Evolutionary conservation across 2,888 invertebrate genomes (phyloP).

Genomic region (Apotomis betuletana): DNA sequence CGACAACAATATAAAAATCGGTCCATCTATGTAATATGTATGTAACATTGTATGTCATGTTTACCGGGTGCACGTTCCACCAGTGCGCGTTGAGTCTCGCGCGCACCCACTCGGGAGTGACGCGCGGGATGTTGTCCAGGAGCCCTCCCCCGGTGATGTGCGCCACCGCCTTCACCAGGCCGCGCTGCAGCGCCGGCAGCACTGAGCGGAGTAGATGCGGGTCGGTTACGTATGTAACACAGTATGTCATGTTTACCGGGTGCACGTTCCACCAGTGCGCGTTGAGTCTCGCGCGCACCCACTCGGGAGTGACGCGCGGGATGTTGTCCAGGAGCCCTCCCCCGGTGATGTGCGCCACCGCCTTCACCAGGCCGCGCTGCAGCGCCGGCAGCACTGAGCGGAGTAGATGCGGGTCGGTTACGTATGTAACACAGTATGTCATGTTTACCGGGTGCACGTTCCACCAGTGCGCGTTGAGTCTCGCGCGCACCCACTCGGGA

Average conservation of each 20-base stretch:
- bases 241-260: slow-evolving; percentile 76
- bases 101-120: too few relatives aligned
- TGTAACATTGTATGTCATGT: too few relatives aligned
- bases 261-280: slow-evolving; percentile 90
- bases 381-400: slow-evolving; percentile 88
- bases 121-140: not conserved
- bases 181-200: too few relatives aligned
- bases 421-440: too few relatives aligned
- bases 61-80: too few relatives aligned
- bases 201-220: slow-evolving; percentile 95
- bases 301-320: slow-evolving; percentile 90
- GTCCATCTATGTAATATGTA: slow-evolving; percentile 52
- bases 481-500: slow-evolving; percentile 86
- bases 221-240: slow-evolving; percentile 85
- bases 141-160: not conserved
- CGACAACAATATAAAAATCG: too few relatives aligned
- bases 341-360: slow-evolving; percentile 97
- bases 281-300: slow-evolving; percentile 87
- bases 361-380: slow-evolving; percentile 89
- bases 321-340: slow-evolving; percentile 97
- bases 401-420: slow-evolving; percentile 96
- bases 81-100: too few relatives aligned
- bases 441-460: slow-evolving; percentile 86
- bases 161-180: too few relatives aligned
- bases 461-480: slow-evolving; percentile 90